These are phyloP conservation scores for Montipora efflorescens DNA, from an alignment of 64 coral and sea anemone species.

Conservation along the genomic window DNA sequence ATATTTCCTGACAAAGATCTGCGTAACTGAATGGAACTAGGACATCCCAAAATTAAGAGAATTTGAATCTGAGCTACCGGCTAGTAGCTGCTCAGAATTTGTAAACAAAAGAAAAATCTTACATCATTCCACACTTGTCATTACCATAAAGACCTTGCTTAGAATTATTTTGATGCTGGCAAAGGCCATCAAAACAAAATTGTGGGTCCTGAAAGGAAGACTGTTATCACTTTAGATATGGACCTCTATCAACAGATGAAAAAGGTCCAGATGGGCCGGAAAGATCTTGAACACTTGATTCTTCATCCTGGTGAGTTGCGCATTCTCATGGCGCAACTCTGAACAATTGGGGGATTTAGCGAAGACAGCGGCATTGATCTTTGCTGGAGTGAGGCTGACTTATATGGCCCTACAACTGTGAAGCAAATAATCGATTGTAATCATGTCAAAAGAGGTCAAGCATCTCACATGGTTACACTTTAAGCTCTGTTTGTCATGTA, in stretches of 20 bases:
- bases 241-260: slow-evolving; percentile 28
- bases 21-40: too few relatives aligned
- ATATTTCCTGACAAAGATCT: too few relatives aligned
- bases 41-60: slow-evolving; percentile 33
- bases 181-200: slow-evolving; percentile 18
- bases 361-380: background rate
- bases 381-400: too few relatives aligned
- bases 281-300: slow-evolving; percentile 16
- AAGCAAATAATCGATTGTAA: too few relatives aligned
- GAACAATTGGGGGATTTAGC: slow-evolving; percentile 7
- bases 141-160: background rate
- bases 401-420: too few relatives aligned
- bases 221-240: background rate
- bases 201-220: background rate
- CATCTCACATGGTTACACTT: too few relatives aligned
- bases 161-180: background rate
- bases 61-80: slow-evolving; percentile 8
- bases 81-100: slow-evolving; percentile 48
- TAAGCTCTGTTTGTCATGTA: too few relatives aligned
- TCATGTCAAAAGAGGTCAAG: too few relatives aligned
- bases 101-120: background rate
- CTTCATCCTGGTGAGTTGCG: slow-evolving; percentile 25
- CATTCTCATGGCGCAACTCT: slow-evolving; percentile 46
- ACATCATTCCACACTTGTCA: background rate
- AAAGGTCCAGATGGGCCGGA: background rate